Conservation (phyloP, 2,888 invertebrate species). For the Eulithis prunata region DNA sequence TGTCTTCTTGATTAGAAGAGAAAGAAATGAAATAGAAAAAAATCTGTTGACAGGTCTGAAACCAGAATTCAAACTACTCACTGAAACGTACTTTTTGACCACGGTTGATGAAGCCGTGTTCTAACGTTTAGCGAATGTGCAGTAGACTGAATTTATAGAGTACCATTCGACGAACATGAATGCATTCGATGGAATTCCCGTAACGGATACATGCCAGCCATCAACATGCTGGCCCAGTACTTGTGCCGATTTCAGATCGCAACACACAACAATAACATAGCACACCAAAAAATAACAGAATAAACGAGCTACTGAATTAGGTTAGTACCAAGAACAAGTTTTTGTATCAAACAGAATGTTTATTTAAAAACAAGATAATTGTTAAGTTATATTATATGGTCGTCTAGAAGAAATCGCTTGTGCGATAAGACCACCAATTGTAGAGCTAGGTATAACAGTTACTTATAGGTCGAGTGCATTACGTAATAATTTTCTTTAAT, state of each 20-base stretch:
- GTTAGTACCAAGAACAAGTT: neutral
- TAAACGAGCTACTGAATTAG: slow-evolving; percentile 1
- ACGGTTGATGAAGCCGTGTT: slow-evolving; percentile 14
- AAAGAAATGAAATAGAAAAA: no score
- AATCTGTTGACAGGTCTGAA: neutral
- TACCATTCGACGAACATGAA: slow-evolving; percentile 18
- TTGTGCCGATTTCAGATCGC: neutral
- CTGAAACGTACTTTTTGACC: slow-evolving; percentile 1
- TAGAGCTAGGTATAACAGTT: no score
- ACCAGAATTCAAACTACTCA: neutral
- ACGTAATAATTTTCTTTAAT: no score
- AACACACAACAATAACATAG: slow-evolving; percentile 13
- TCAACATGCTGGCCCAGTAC: slow-evolving; percentile 1
- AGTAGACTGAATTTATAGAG: slow-evolving; percentile 33
- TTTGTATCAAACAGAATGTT: no score
- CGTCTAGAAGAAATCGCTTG: no score
- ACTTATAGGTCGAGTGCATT: no score
- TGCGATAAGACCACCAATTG: no score
- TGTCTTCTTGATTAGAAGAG: no score
- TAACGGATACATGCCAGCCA: slow-evolving; percentile 5
- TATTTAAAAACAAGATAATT: no score
- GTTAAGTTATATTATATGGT: no score
- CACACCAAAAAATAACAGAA: slow-evolving; percentile 8
- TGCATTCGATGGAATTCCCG: slow-evolving; percentile 17
- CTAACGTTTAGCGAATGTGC: slow-evolving; percentile 26